Base-by-base conservation (phyloP, 2,113 vertebrate genomes). In the Dicentrarchus labrax region DNA sequence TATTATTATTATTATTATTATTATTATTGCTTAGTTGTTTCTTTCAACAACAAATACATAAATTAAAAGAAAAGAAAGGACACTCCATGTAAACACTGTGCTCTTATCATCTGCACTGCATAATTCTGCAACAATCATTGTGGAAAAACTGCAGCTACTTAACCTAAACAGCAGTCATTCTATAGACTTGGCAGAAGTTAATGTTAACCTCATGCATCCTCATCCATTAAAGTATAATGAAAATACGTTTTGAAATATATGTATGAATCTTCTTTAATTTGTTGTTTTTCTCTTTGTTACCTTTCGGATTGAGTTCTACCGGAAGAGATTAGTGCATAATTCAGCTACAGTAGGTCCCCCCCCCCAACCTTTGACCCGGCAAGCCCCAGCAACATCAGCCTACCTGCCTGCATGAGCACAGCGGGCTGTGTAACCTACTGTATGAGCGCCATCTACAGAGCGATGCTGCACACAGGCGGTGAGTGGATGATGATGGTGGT, bases 381-480 rank as follows among this genome's bases (percentile, higher is more conserved):
- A 87, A 61, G 72, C 77, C 51, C 57, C 87, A 78, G 79, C 89
- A 73, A 74, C 75, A 38, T 2, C 76, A 68, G 70, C 80, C 74
- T 56, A 60, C 57, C 62, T 68, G 75, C 48, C 50, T 47, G 76
- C 73, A 22, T 4, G 56, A 54, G 56, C 76, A 21, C 57, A 80
- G 86, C 60, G 72, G 89, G 68, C 78, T 82, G 82, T 43, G 48
- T 76, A 91, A 89, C 59, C 91, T 85, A 84, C 88, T 94, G 93
- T 93, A 66, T 91, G 91, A 96, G 97, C 96, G 97, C 98, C 98
- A 97, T 96, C 98, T 98, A 96, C 96, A 97, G 96, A 91, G 81
- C 84, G 70, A 43, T 66, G 62, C 78, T 39, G 85, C 78, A 51
- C 74, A 94, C 88, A 89, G 86, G 80, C 86, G 47, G 56, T 48